Base-by-base conservation (phyloP, 2,113 vertebrate species). In the Lycocorax pyrrhopterus region DNA sequence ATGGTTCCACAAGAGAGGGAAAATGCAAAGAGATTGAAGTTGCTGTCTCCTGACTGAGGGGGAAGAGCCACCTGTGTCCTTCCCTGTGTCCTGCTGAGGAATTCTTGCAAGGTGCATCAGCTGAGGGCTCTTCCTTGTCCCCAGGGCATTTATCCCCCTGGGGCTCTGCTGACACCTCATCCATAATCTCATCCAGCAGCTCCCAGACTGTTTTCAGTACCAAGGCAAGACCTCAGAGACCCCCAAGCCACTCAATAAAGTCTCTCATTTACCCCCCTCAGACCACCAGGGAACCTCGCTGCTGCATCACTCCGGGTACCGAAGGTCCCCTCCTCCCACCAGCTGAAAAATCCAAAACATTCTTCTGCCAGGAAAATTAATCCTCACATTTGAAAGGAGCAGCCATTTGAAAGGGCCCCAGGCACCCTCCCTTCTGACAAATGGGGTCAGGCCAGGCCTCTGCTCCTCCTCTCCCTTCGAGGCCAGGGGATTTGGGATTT, bases 331-430 rank as follows among this genome's bases (percentile, higher is more conserved):
- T 91, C 81, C 93, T 94, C 69, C 81, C 71, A 85, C 9, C 86
- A 86, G 83, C 83, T 89, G 74, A 91, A 93, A 95, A 89, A 90
- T 60, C 74, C 74, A 80, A 87, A 92, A 81, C 87, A 96, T 89
- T 96, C 78, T 85, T 66, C 78, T 96, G 94, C 89, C 91, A 96
- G 78, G 87, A 94, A 87, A 88, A 97, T 97, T 89, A 91, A 91
- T 95, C 62, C 94, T 69, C 76, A 37, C 89, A 90, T 96, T 95
- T 94, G 93, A 95, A 26, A 90, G 43, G 91, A 94, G 93, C 91
- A 96, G 86, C 60, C 86, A 81, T 27, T 96, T 89, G 91, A 91
- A 59, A 94, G 73, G 84, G 80, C 73, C 84, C n/a, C 26, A 30
- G 80, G 83, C 89, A 81, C 62, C 82, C 43, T 89, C 56, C 87